Conservation (phyloP, 2,888 invertebrate genomes). For the Napeogenes sylphis region DNA sequence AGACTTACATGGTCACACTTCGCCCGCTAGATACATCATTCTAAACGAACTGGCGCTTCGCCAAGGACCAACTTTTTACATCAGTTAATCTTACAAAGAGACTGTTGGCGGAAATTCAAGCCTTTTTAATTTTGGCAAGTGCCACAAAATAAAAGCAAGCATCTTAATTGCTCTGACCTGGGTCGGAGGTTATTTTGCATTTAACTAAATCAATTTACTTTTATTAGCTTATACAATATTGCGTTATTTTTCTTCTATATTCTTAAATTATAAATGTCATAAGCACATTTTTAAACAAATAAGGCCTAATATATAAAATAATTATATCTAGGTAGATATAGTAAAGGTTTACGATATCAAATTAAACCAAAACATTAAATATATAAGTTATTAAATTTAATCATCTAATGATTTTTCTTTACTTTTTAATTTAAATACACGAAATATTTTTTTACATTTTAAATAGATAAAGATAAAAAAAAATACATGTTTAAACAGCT, state of each 20-base stretch:
- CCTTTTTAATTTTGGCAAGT: constrained; percentile 8
- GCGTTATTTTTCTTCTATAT: constrained; percentile 4
- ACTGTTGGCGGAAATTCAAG: constrained; percentile 8
- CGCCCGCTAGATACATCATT: constrained; percentile 6
- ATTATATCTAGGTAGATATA: too few species aligned
- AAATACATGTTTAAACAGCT: too few species aligned
- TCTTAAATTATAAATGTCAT: neutral
- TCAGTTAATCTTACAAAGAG: constrained; percentile 8
- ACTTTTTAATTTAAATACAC: too few species aligned
- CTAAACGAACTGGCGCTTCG: constrained; percentile 7
- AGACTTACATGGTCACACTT: constrained; percentile 7
- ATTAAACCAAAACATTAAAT: too few species aligned
- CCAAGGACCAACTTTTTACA: constrained; percentile 7
- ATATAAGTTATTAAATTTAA: too few species aligned
- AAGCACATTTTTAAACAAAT: too few species aligned
- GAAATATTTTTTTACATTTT: too few species aligned
- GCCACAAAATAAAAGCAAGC: constrained; percentile 7
- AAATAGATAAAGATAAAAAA: too few species aligned
- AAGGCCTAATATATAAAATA: too few species aligned
- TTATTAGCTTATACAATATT: constrained; percentile 8
- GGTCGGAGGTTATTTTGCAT: constrained; percentile 3
- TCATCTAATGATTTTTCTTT: too few species aligned
- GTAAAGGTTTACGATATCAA: too few species aligned
- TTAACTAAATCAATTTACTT: too few species aligned
- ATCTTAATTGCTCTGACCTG: constrained; percentile 4